phyloP scores from a whole-genome alignment of 2,888 invertebrate genomes.

The Anthoptus insignis region DNA sequence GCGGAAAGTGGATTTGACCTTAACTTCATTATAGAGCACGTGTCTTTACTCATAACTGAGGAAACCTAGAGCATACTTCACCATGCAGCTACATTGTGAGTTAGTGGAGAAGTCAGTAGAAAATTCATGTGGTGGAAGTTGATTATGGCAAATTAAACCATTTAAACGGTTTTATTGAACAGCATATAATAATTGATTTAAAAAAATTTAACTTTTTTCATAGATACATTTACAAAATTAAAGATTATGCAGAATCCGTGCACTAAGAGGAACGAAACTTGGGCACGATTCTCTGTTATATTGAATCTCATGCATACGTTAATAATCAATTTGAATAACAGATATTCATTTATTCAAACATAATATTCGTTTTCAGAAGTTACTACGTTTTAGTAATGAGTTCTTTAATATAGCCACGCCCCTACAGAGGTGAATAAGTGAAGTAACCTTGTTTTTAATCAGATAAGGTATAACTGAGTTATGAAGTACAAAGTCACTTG shows the following conservation, averaged over 20 bases:
- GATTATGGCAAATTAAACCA: too few relatives aligned
- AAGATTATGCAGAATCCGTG: conserved; percentile 15
- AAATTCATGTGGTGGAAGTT: too few relatives aligned
- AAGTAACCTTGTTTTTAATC: conserved; percentile 1
- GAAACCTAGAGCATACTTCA: too few relatives aligned
- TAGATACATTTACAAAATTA: conserved; percentile 11
- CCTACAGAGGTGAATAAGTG: not conserved
- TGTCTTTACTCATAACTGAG: too few relatives aligned
- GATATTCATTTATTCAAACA: conserved; percentile 31
- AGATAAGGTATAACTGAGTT: not conserved
- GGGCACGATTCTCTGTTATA: conserved; percentile 35
- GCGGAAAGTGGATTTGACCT: too few relatives aligned
- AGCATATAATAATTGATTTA: too few relatives aligned
- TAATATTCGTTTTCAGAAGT: conserved; percentile 9
- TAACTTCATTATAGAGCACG: too few relatives aligned
- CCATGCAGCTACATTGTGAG: too few relatives aligned
- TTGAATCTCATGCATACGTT: conserved; percentile 37
- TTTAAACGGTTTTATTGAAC: too few relatives aligned
- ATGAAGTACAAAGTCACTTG: conserved; percentile 1
- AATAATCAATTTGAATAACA: conserved; percentile 34
- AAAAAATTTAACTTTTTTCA: not conserved
- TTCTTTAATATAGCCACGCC: not conserved
- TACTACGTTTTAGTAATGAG: conserved; percentile 15
- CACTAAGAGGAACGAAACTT: conserved; percentile 28
- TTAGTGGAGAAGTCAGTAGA: too few relatives aligned